phyloP scores from a whole-genome alignment of 2,888 invertebrate species.

The Mesoligia furuncula region DNA sequence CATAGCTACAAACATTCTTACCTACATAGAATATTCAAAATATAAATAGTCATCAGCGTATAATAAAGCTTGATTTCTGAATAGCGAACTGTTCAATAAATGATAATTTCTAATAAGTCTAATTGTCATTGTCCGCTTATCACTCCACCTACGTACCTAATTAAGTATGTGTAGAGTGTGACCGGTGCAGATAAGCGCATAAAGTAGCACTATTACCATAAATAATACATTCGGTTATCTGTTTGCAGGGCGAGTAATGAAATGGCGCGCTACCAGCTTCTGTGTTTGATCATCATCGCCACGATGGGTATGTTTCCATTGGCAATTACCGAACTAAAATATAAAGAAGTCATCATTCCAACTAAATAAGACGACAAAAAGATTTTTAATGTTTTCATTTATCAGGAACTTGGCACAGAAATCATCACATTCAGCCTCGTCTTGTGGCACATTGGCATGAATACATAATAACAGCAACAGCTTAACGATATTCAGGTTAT shows the following conservation, averaged over 20 bases:
- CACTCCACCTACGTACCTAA: constrained; percentile 60
- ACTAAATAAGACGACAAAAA: constrained; percentile 17
- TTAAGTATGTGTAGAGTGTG: constrained; percentile 43
- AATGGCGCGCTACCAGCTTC: constrained; percentile 82
- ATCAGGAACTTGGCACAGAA: constrained; percentile 65
- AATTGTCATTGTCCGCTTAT: constrained; percentile 66
- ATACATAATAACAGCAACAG: constrained; percentile 38
- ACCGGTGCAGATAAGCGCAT: constrained; percentile 62
- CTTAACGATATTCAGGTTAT: constrained; percentile 46
- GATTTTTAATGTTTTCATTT: constrained; percentile 25
- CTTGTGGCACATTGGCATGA: constrained; percentile 44
- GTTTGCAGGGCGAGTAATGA: constrained; percentile 75
- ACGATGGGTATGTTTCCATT: constrained; percentile 77
- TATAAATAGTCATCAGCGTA: constrained; percentile 42
- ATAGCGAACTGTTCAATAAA: constrained; percentile 17
- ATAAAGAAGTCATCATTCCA: constrained; percentile 23
- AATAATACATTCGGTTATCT: constrained; percentile 65
- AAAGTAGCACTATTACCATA: constrained; percentile 54
- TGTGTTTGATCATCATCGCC: constrained; percentile 76
- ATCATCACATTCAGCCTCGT: constrained; percentile 44
- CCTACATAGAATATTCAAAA: constrained; percentile 35
- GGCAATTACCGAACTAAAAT: constrained; percentile 18
- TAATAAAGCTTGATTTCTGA: constrained; percentile 1
- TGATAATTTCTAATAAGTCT: constrained; percentile 31
- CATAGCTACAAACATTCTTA: constrained; percentile 38